Conservation (phyloP, 2,888 invertebrate species). For the Leptopilina syphax region DNA sequence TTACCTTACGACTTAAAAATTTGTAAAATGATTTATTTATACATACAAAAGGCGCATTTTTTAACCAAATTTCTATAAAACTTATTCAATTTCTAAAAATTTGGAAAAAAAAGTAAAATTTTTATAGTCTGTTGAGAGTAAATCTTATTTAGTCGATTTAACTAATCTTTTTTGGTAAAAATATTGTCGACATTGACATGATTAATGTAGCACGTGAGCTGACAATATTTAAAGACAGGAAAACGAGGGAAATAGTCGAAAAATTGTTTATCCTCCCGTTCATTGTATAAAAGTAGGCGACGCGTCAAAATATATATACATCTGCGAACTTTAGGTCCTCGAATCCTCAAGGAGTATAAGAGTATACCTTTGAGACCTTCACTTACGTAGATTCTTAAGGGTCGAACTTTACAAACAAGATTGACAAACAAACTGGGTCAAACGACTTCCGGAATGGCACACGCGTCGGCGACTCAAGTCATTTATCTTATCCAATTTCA, state of each 20-base stretch:
- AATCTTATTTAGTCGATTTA: neutral
- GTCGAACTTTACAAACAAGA: constrained; percentile 63
- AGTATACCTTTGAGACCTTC: constrained; percentile 52
- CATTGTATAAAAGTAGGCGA: constrained; percentile 43
- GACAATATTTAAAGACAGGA: constrained; percentile 12
- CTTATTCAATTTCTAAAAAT: no score
- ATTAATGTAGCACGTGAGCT: constrained; percentile 27
- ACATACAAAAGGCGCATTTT: no score
- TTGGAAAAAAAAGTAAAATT: no score
- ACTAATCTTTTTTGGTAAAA: constrained; percentile 1
- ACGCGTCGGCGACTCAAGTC: constrained; percentile 31
- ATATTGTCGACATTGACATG: constrained; percentile 6
- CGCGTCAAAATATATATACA: constrained; percentile 70
- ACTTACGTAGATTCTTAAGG: constrained; percentile 50
- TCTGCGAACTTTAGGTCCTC: constrained; percentile 59
- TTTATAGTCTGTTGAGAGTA: neutral
- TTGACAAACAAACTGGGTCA: constrained; percentile 52
- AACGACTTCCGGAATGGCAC: constrained; percentile 52
- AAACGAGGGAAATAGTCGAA: constrained; percentile 15
- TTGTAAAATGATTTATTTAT: no score
- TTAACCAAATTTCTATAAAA: no score
- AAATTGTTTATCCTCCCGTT: constrained; percentile 19
- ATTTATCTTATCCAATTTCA: constrained; percentile 13
- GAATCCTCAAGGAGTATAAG: constrained; percentile 49
- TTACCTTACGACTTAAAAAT: no score